These are phyloP conservation scores for Cecropterus lyciades DNA, from an alignment of 1,140 invertebrate species.

Conservation along the genomic window DNA sequence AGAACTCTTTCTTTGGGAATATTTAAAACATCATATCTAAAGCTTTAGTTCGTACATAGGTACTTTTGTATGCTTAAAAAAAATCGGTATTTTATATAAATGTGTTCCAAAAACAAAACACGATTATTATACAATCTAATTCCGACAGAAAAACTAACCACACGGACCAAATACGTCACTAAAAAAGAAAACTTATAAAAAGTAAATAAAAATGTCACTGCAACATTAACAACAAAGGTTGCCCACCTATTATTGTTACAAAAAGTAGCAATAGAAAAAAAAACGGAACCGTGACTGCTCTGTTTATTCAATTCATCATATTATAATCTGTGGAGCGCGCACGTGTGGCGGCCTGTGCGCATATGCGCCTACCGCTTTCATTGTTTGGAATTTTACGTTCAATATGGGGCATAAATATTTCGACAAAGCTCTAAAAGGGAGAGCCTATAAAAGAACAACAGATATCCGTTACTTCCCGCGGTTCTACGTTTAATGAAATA, in stretches of 20 bases:
- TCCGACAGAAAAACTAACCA: too few relatives aligned
- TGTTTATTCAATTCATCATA: slow-evolving; percentile 64
- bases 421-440: slow-evolving; percentile 78
- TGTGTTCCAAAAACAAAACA: too few relatives aligned
- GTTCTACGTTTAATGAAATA: slow-evolving; percentile 40
- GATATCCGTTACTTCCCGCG: slow-evolving; percentile 58
- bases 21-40: too few relatives aligned
- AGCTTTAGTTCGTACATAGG: too few relatives aligned
- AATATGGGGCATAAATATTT: slow-evolving; percentile 82
- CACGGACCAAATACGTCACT: too few relatives aligned
- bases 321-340: slow-evolving; percentile 62
- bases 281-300: slow-evolving; percentile 57
- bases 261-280: slow-evolving; percentile 37
- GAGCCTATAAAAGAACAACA: slow-evolving; percentile 69
- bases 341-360: slow-evolving; percentile 65
- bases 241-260: slow-evolving; percentile 15
- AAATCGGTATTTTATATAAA: too few relatives aligned
- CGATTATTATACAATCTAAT: too few relatives aligned
- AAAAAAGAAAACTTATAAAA: too few relatives aligned
- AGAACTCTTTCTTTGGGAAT: too few relatives aligned
- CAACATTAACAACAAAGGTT: slow-evolving; percentile 23
- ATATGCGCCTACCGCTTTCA: slow-evolving; percentile 62
- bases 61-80: too few relatives aligned
- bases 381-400: slow-evolving; percentile 80
- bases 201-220: not conserved